Evolutionary conservation across 2,113 vertebrate species (phyloP), one percentile per base, ranked within the genome.

Genomic region (Phyllostomus hastatus): DNA sequence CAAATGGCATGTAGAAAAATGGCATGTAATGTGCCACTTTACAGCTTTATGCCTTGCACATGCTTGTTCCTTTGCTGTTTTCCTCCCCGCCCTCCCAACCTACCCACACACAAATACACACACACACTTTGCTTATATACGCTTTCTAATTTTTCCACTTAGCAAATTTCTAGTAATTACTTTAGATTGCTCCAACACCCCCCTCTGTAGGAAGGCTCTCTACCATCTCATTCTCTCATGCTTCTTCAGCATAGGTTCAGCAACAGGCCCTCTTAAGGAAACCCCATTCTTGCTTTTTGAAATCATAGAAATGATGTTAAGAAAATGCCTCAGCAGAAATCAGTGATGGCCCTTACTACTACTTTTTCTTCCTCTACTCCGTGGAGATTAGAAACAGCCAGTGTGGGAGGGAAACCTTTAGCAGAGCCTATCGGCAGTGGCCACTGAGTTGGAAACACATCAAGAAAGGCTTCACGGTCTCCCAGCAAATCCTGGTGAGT

Each of bases 191-290:
- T 70, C 22, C 46, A 33, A 22, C 11, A 31, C 28, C 61, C 61
- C 26, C 11, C 26, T 75, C 52, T 72, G 9, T 10, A 26, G 20
- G 46, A 61, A 84, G 59, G 7, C 7, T 38, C 5, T 11, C 10
- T 35, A 10, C 11, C 1, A 10, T 22, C 12, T 1, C 15, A 17
- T 72, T 12, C 2, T 61, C 10, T 19, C 1, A 26, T 52, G 26
- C 59, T 20, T 83, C 35, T 43, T 14, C 70, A 20, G 10, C 73
- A 83, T 43, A 22, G 57, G 57, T 61, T 64, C 22, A 43, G 7
- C 54, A 76, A 46, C 9, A 31, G 33, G 8, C 9, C 33, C 10
- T 43, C 78, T 52, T 33, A 88, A 73, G 17, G 28, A 38, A 28
- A 5, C 5, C 26, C 66, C 4, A 41, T 50, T 48, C 61, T 61